Conservation (phyloP, 2,888 invertebrate genomes). For the Hirtodrosophila cameraria region DNA sequence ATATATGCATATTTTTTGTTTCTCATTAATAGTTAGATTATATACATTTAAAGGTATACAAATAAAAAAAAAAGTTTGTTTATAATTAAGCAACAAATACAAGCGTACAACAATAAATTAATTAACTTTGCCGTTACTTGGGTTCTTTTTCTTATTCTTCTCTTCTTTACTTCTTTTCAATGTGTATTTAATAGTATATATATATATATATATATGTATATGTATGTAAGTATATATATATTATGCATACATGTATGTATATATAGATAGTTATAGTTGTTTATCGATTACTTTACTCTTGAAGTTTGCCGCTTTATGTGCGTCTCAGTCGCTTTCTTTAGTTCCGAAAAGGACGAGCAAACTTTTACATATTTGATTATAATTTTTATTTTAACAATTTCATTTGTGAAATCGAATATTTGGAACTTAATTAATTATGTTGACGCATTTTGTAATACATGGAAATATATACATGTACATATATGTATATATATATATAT, state of each 20-base stretch:
- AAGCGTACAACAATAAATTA: conserved; percentile 76
- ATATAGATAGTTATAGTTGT: conserved; percentile 27
- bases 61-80: conserved; percentile 56
- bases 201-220: conserved; percentile 5
- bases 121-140: conserved; percentile 71
- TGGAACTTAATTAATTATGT: conserved; percentile 22
- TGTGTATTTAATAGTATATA: conserved; percentile 24
- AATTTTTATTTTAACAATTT: conserved; percentile 11
- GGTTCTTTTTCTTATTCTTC: conserved; percentile 40
- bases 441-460: conserved; percentile 10
- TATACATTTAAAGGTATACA: conserved; percentile 62
- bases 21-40: conserved; percentile 49
- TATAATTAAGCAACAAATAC: conserved; percentile 77
- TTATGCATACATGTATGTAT: conserved; percentile 10
- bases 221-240: conserved; percentile 11
- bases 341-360: conserved; percentile 5
- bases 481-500: conserved; percentile 1
- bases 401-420: neutral
- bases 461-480: neutral
- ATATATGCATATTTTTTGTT: conserved; percentile 20
- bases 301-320: conserved; percentile 34
- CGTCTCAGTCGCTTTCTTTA: conserved; percentile 30
- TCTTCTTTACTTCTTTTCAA: conserved; percentile 24
- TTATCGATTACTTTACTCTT: conserved; percentile 29
- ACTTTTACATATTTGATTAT: conserved; percentile 17